Evolutionary conservation across 2,113 vertebrate genomes (phyloP).

Genomic region (Boleophthalmus pectinirostris): DNA sequence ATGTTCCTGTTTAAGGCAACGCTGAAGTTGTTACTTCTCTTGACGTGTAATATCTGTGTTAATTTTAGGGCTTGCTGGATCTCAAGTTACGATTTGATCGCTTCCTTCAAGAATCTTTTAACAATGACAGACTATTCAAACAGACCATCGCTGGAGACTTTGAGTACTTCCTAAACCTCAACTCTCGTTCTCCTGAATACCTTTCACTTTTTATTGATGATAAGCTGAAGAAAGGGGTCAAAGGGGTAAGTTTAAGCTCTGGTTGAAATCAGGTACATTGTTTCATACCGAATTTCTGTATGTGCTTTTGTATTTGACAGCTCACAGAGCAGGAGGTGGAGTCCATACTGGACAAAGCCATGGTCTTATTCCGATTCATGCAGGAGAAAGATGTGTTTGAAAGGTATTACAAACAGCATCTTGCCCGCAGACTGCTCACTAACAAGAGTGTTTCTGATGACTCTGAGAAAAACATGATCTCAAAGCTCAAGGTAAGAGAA

Average conservation of each 20-base stretch:
- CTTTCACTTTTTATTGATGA: slow-evolving; percentile 99
- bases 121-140: slow-evolving; percentile 97
- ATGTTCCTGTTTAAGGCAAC: not conserved
- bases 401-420: slow-evolving; percentile 97
- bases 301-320: slow-evolving; percentile 64
- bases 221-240: slow-evolving; percentile 98
- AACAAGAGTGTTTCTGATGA: slow-evolving; percentile 99
- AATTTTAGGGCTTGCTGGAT: slow-evolving; percentile 89
- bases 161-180: slow-evolving; percentile 98
- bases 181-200: slow-evolving; percentile 98
- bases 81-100: slow-evolving; percentile 97
- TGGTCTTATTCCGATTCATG: slow-evolving; percentile 99
- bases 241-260: slow-evolving; percentile 87
- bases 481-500: slow-evolving; percentile 90
- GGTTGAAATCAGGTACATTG: not conserved
- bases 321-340: slow-evolving; percentile 98
- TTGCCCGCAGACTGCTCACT: slow-evolving; percentile 95
- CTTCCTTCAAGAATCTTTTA: slow-evolving; percentile 96
- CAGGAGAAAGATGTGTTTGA: slow-evolving; percentile 99
- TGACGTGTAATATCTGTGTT: not conserved
- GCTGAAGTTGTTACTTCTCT: not conserved
- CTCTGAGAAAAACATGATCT: slow-evolving; percentile 99
- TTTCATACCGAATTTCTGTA: not conserved
- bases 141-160: slow-evolving; percentile 99
- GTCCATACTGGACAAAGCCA: slow-evolving; percentile 98